Evolutionary conservation across 1,140 invertebrate species (phyloP), one percentile per base, ranked within the genome.

Genomic region (Colletes gigas): DNA sequence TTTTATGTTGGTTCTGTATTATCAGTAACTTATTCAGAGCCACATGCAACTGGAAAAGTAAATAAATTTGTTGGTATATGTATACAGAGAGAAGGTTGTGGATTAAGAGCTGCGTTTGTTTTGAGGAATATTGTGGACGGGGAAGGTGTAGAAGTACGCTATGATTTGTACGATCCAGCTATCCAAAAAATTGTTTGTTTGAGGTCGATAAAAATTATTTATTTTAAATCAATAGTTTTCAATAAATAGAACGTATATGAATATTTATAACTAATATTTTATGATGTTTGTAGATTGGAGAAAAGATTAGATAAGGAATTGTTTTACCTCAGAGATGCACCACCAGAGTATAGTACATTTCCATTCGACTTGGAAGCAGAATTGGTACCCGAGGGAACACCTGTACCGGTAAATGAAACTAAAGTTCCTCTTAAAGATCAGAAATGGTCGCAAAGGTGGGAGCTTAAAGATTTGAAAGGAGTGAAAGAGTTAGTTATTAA

Each of bases 41-140:
- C 94, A 59, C 97, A 99, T 95, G 95, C 98, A 54, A 95, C 96
- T 17, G 96, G 96, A 55, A 99, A 99, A 93, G 93, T 94, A 0
- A 98, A 96, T 89, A 95, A 95, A 90, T 99, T 99, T 95, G 96
- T 99, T 72, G 99, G 99, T 5, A 99, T 99, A 89, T 99, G 99
- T 89, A 99, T 99, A 88, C 93, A 97, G 77, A 93, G 98, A 86
- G 94, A 94, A 78, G 96, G 96, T 3, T 94, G 95, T 91, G 99
- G 98, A 1, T 94, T 99, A 1, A 94, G 96, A 83, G 95, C 98
- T 68, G 94, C 94, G 59, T 99, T 99, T 90, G 96, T 96, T 50
- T 92, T 99, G 5, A 95, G 99, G 89, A 99, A 99, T 94, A 95
- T 98, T 19, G 95, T 99, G 71, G 98, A 99, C 92, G 94, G 97